Base-by-base conservation (phyloP, 2,113 vertebrate species). In the Caranx ignobilis region DNA sequence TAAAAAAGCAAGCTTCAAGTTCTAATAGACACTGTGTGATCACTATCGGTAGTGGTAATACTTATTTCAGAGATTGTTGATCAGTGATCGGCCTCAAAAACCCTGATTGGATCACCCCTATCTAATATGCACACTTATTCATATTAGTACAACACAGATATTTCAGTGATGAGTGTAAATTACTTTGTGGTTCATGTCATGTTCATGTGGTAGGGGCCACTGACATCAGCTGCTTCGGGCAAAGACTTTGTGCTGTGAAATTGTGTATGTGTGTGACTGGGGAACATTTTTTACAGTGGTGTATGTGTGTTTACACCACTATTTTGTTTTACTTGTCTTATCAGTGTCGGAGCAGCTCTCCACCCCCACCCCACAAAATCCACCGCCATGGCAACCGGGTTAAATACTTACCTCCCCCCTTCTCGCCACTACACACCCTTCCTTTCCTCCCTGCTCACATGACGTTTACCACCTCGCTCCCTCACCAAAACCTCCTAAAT, bases 401-500 rank as follows among this genome's bases (percentile, higher is more conserved):
- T 81, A 74, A 86, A 84, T 31, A 11, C 69, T 54, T 6, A 59
- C 79, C 83, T 6, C 70, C 68, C 32, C 47, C 71, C 50, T 34
- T 66, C n/a, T 32, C 73, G 59, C 80, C 82, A 59, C 66, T 67
- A 32, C 56, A 18, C 78, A 41, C 65, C 66, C 79, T 69, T 72
- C 77, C 73, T 55, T 15, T 79, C 64, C 76, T 34, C 31, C 12
- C 56, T 13, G 11, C 56, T 66, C 82, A 63, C 60, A 56, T 19
- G 19, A 56, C 26, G n/a, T 71, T 82, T 71, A 65, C 82, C 81
- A 57, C 68, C 67, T 83, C 68, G 21, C 75, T 75, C 79, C 57
- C 43, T 64, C 61, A 70, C 60, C 87, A 63, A 87, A 92, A 79
- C 15, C 54, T 73, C 84, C 81, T 45, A 89, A 93, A 93, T 93